These are phyloP conservation scores for Coranthus polyacanthus DNA, from an alignment of 2,797 vertebrate genomes.

Conservation along the genomic window DNA sequence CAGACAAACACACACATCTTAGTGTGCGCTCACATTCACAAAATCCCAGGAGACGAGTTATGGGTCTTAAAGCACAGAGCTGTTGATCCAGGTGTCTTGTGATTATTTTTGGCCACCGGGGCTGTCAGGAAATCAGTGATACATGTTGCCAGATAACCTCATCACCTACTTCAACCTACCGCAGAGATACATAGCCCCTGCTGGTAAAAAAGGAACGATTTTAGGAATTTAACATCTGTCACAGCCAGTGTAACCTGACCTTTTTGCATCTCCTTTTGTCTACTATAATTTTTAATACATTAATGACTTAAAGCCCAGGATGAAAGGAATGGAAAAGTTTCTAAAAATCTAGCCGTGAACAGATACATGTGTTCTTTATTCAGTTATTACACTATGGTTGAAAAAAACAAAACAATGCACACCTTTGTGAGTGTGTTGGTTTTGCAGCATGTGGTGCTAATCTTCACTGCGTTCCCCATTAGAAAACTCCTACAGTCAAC, in stretches of 20 bases:
- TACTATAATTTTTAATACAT: no score
- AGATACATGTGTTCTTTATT: constrained; percentile 33
- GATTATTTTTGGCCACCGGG: constrained; percentile 83
- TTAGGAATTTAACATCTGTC: constrained; percentile 62
- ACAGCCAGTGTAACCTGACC: constrained; percentile 57
- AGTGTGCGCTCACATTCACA: constrained; percentile 43
- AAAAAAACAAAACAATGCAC: constrained; percentile 14
- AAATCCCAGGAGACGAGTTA: constrained; percentile 69
- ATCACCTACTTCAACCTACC: constrained; percentile 69
- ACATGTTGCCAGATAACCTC: constrained; percentile 80
- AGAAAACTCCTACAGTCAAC: constrained; percentile 13
- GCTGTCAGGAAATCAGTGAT: constrained; percentile 78
- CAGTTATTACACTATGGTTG: constrained; percentile 10
- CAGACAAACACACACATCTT: constrained; percentile 43
- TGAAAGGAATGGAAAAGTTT: constrained; percentile 33
- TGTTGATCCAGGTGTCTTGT: constrained; percentile 86
- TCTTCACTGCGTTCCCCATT: constrained; percentile 17
- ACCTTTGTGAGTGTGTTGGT: constrained; percentile 14
- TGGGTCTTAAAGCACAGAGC: constrained; percentile 68
- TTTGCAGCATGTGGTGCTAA: constrained; percentile 19
- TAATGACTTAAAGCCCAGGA: no score
- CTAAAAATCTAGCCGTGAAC: constrained; percentile 5
- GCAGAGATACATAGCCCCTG: constrained; percentile 52
- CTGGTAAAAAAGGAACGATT: constrained; percentile 34
- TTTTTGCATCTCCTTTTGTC: background rate